Conservation (phyloP, 2,888 invertebrate species). For the Patella caerulea region DNA sequence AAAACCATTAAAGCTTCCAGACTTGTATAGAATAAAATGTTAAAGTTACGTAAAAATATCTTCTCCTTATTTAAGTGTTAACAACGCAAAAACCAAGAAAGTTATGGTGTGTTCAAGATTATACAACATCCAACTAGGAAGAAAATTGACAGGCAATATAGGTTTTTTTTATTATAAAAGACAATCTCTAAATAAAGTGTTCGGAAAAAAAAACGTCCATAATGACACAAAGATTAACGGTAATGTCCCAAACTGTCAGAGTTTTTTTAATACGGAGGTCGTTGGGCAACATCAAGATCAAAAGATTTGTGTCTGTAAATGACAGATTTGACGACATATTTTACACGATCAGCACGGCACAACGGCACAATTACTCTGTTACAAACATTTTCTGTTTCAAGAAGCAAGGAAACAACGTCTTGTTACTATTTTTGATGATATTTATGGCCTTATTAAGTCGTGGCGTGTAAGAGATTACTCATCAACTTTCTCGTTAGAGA, state of each 20-base stretch:
- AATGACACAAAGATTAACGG: conserved; percentile 2
- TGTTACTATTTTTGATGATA: not conserved
- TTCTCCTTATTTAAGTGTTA: no score
- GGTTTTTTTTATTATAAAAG: not conserved
- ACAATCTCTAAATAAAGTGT: no score
- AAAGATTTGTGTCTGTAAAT: conserved; percentile 4
- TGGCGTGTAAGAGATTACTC: not conserved
- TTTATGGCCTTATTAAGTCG: conserved; percentile 5
- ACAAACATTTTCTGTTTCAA: conserved; percentile 5
- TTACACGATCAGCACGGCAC: not conserved
- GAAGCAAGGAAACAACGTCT: not conserved
- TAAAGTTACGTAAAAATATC: no score
- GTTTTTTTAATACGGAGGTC: not conserved
- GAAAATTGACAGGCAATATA: conserved; percentile 3
- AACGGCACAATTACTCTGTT: conserved; percentile 1
- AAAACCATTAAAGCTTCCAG: no score
- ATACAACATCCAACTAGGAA: no score
- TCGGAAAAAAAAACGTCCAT: not conserved
- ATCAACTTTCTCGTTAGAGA: conserved; percentile 5
- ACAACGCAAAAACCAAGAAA: no score
- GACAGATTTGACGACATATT: conserved; percentile 6
- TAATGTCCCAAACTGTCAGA: not conserved
- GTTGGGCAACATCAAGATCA: not conserved
- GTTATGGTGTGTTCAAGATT: no score
- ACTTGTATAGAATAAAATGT: no score